Evolutionary conservation across 2,797 vertebrate genomes (phyloP).

Genomic region (Enteromius fasciolatus): DNA sequence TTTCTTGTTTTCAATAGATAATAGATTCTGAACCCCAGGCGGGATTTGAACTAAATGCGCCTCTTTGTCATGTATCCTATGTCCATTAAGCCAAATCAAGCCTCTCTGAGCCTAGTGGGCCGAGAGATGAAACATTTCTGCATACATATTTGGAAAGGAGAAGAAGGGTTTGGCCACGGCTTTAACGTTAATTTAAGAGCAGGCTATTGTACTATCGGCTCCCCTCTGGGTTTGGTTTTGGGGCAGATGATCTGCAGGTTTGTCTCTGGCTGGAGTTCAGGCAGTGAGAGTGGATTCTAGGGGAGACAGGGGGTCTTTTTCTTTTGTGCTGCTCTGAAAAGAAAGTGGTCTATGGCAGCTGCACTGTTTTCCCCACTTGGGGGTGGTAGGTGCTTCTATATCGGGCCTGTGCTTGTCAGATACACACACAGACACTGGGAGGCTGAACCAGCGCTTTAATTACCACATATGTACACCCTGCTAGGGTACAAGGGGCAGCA

Average conservation of each 20-base stretch:
- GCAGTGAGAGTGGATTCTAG: slow-evolving; percentile 64
- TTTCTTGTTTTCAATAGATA: slow-evolving; percentile 53
- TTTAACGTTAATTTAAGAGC: slow-evolving; percentile 53
- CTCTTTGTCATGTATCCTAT: slow-evolving; percentile 55
- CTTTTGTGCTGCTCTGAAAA: slow-evolving; percentile 79
- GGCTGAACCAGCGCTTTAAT: slow-evolving; percentile 80
- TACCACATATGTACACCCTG: slow-evolving; percentile 68
- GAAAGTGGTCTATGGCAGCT: slow-evolving; percentile 81
- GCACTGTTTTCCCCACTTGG: slow-evolving; percentile 94
- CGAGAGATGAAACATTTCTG: slow-evolving; percentile 66
- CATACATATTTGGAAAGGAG: slow-evolving; percentile 55
- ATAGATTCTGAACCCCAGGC: slow-evolving; percentile 56
- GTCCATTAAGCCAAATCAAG: slow-evolving; percentile 53
- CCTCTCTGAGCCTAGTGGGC: slow-evolving; percentile 63
- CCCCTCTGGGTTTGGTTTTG: slow-evolving; percentile 36
- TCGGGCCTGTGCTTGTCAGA: slow-evolving; percentile 64
- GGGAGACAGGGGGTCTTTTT: slow-evolving; percentile 75
- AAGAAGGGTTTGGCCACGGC: slow-evolving; percentile 17
- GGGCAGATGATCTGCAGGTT: slow-evolving; percentile 37
- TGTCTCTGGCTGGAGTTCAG: slow-evolving; percentile 37
- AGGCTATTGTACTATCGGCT: slow-evolving; percentile 28
- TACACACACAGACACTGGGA: slow-evolving; percentile 67
- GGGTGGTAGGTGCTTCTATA: slow-evolving; percentile 94
- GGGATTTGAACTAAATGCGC: slow-evolving; percentile 37
- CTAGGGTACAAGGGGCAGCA: slow-evolving; percentile 63